phyloP scores from a whole-genome alignment of 2,888 invertebrate species.

The Polymixis flavicincta region DNA sequence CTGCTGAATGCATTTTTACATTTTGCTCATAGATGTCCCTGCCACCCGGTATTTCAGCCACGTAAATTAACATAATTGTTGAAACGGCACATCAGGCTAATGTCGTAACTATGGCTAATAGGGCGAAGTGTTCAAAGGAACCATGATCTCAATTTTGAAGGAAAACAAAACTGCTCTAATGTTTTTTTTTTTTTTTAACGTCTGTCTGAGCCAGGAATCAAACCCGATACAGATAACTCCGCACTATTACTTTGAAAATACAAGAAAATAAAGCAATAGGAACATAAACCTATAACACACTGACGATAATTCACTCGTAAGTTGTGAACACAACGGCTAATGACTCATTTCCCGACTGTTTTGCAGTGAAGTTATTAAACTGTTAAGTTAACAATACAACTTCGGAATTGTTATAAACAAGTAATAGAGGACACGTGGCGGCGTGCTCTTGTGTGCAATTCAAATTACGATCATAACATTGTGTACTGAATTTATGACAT shows the following conservation, averaged over 20 bases:
- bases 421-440: conserved; percentile 12
- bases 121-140: too few relatives aligned
- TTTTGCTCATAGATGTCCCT: too few relatives aligned
- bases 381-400: conserved; percentile 22
- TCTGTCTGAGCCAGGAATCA: too few relatives aligned
- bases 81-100: too few relatives aligned
- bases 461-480: background rate
- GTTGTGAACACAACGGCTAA: conserved; percentile 35
- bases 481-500: background rate
- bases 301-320: conserved; percentile 39
- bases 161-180: too few relatives aligned
- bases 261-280: conserved; percentile 25
- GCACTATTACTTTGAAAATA: conserved; percentile 2
- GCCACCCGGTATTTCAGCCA: too few relatives aligned
- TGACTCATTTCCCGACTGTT: conserved; percentile 43
- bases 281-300: conserved; percentile 36
- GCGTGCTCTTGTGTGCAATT: background rate
- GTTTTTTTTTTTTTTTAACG: too few relatives aligned
- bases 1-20: too few relatives aligned
- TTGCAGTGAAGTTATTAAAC: conserved; percentile 38
- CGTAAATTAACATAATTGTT: too few relatives aligned
- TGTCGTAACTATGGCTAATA: too few relatives aligned
- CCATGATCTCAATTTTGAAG: too few relatives aligned
- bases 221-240: too few relatives aligned
- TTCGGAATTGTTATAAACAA: conserved; percentile 14